phyloP scores from a whole-genome alignment of 2,113 vertebrate genomes.

The Trogon surrucura region DNA sequence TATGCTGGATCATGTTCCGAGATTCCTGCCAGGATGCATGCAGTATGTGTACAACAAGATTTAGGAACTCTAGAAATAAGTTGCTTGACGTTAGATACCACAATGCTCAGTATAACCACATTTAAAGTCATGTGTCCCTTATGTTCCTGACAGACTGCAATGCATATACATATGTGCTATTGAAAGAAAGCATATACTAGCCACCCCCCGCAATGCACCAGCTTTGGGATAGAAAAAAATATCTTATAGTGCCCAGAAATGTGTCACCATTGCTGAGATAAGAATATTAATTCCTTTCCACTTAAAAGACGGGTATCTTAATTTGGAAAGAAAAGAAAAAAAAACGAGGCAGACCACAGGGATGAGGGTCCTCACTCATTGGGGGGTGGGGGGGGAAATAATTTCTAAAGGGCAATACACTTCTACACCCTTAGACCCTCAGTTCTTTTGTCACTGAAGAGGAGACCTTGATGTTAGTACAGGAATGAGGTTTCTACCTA shows the following conservation, averaged over 20 bases:
- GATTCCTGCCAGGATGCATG: not conserved
- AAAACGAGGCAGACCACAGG: not conserved
- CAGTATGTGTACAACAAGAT: not conserved
- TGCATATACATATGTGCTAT: fast-evolving
- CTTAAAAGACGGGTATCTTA: not conserved
- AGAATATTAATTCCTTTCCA: not conserved
- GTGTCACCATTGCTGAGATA: not conserved
- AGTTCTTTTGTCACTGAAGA: not conserved
- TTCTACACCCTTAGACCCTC: not conserved
- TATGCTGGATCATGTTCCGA: fast-evolving
- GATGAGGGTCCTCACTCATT: fast-evolving
- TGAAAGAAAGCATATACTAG: not conserved
- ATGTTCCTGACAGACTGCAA: not conserved
- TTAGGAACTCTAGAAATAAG: not conserved
- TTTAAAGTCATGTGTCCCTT: not conserved
- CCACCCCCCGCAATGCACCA: not conserved
- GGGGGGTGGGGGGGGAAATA: fast-evolving
- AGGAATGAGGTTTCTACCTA: not conserved
- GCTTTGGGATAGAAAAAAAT: not conserved
- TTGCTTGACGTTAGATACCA: not conserved
- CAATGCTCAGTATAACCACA: not conserved
- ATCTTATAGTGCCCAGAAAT: not conserved
- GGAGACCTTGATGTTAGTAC: not conserved
- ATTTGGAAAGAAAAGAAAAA: not conserved
- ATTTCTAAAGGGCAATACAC: not conserved